phyloP scores from a whole-genome alignment of 1,140 invertebrate genomes.

The Zaprionus capensis region DNA sequence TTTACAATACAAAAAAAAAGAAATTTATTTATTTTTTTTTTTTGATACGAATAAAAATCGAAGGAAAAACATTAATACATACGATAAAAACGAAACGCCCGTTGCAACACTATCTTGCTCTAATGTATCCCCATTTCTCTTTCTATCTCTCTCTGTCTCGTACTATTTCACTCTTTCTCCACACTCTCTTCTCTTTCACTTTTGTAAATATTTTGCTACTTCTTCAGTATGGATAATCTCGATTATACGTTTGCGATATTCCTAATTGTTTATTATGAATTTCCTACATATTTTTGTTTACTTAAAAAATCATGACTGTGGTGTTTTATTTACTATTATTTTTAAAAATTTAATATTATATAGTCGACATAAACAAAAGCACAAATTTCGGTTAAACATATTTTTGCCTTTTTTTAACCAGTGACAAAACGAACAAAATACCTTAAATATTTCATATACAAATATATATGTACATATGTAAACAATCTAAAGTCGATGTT shows the following conservation, averaged over 20 bases:
- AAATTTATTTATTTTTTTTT: slow-evolving; percentile 66
- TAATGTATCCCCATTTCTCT: slow-evolving; percentile 7
- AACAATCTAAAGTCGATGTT: background rate
- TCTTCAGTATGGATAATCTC: slow-evolving; percentile 40
- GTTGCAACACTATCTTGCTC: slow-evolving; percentile 17
- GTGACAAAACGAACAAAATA: background rate
- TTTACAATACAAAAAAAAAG: slow-evolving; percentile 48
- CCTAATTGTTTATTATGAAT: slow-evolving; percentile 38
- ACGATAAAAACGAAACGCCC: slow-evolving; percentile 35
- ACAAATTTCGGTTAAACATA: slow-evolving; percentile 20
- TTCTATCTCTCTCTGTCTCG: background rate
- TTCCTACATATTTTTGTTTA: slow-evolving; percentile 57
- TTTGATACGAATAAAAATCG: slow-evolving; percentile 33
- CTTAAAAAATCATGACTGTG: slow-evolving; percentile 80
- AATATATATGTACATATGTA: slow-evolving; percentile 16
- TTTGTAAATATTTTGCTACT: slow-evolving; percentile 76
- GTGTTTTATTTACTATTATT: slow-evolving; percentile 84
- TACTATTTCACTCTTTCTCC: slow-evolving; percentile 5
- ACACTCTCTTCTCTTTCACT: slow-evolving; percentile 25
- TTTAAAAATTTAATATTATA: slow-evolving; percentile 72
- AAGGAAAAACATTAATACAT: slow-evolving; percentile 15
- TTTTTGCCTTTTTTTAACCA: slow-evolving; percentile 17
- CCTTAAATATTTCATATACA: background rate
- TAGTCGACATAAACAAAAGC: slow-evolving; percentile 46
- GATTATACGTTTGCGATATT: slow-evolving; percentile 37